phyloP scores from a whole-genome alignment of 2,797 vertebrate species.

The Sciurus carolinensis region DNA sequence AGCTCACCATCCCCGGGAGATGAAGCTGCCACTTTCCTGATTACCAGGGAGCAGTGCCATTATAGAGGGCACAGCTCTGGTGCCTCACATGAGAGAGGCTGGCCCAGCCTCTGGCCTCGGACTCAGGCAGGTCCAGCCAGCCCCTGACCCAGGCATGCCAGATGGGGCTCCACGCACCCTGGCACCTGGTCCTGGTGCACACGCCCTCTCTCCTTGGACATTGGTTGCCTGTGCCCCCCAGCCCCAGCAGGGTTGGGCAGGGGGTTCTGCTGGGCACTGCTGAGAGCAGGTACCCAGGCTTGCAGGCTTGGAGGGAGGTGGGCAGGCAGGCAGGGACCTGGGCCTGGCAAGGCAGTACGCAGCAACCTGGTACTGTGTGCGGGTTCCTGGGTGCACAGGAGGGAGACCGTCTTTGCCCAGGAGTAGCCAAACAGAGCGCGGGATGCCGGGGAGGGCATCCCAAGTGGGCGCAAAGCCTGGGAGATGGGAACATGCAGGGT shows the following conservation, averaged over 20 bases:
- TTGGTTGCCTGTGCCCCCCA: no score
- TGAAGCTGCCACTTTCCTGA: constrained; percentile 84
- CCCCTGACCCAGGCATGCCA: background rate
- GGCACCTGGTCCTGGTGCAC: background rate
- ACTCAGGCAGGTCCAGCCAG: background rate
- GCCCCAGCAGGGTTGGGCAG: background rate
- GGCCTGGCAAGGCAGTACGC: background rate
- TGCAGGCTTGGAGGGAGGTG: background rate
- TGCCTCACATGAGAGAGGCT: background rate
- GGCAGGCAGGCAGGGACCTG: background rate
- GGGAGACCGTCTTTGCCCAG: background rate
- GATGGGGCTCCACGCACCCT: background rate
- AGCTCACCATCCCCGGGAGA: constrained; percentile 83
- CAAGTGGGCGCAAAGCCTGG: background rate
- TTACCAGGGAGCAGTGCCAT: constrained; percentile 81
- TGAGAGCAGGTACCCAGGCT: background rate
- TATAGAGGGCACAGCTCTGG: constrained; percentile 43
- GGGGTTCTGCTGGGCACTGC: background rate
- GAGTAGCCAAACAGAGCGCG: background rate
- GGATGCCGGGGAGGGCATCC: no score
- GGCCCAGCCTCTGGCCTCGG: background rate
- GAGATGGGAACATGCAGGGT: background rate
- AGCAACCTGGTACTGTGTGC: no score
- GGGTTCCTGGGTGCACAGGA: no score
- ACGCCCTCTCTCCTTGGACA: background rate